Base-by-base conservation (phyloP, 2,888 invertebrate genomes). In the Leptothorax acervorum region DNA sequence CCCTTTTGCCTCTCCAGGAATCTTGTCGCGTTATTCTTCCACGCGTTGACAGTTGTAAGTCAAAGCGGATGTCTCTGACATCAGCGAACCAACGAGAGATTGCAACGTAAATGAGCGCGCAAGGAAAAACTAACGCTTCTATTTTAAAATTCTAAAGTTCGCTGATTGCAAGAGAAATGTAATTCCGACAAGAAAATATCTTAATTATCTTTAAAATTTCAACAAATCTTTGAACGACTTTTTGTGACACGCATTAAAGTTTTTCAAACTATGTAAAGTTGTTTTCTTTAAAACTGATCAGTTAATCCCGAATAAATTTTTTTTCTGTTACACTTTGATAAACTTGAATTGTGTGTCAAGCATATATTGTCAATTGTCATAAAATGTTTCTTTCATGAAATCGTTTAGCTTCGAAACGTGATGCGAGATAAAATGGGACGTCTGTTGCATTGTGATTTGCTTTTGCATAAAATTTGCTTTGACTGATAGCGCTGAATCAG, bases 41-140 rank as follows among this genome's bases (percentile, higher is more conserved):
- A 89, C 88, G 92, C 92, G 92, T 92, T 90, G 92, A 92, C 92
- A 86, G 93, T 93, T 92, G 73, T 85, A 89, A 90, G 92, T 91
- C 91, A 90, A 87, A 84, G 88, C 87, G 85, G 86, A 87, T 89
- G 88, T 89, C 85, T 89, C 85, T 71, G 86, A 85, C 73, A 35
- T 35, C 6, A 84, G 68, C 63, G 48, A 23, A 31, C 42, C 28
- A 62, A 55, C 9, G 53, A 23, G 23, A 81, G 73, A 74, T 62
- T 62, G 48, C 48, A 18, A 73, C 60, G 51, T 81, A 73, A 73
- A 62, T 73, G 60, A 73, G 6, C n/a, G 12, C 71, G 23, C 48
- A 8, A 73, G 28, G 6, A 45, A 70, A 82, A 78, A 51, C 8
- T 39, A 57, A 57, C 60, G 39, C 2, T 23, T 48, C 15, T 71